A percentile compares a stretch with the other conserved stretches of the same genome.
Evolutionary conservation across 2,888 invertebrate species (phyloP).

Genomic region (Rapana venosa): DNA sequence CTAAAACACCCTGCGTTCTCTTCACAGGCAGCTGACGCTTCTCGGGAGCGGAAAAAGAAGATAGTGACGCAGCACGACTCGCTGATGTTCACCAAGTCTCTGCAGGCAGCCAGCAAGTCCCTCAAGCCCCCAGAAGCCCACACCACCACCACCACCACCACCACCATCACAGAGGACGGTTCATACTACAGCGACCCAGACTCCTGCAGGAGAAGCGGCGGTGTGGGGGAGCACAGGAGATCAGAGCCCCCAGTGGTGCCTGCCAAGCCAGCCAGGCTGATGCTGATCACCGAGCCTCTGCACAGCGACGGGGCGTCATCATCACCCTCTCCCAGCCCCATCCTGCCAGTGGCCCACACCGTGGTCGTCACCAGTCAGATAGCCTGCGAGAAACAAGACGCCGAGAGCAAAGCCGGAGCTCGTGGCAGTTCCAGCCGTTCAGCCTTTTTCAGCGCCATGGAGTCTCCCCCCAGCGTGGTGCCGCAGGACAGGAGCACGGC

Average conservation of each 20-base stretch:
- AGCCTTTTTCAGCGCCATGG: slow-evolving; percentile 66
- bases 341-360: neutral
- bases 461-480: slow-evolving; percentile 57
- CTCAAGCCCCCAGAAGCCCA: slow-evolving; percentile 6
- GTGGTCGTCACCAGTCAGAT: slow-evolving; percentile 32
- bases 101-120: slow-evolving; percentile 48
- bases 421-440: slow-evolving; percentile 61
- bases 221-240: neutral
- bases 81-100: slow-evolving; percentile 50
- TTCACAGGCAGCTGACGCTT: slow-evolving; percentile 49
- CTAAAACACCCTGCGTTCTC: neutral
- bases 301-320: neutral
- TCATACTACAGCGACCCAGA: neutral
- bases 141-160: neutral
- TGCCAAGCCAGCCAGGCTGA: slow-evolving; percentile 17
- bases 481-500: neutral
- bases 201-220: neutral
- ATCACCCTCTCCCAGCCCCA: neutral
- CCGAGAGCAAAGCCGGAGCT: neutral
- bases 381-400: neutral
- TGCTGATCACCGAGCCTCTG: neutral
- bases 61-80: slow-evolving; percentile 51
- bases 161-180: neutral
- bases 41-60: slow-evolving; percentile 51
- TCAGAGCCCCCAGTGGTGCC: neutral